A percentile compares a stretch with the other conserved stretches of the same genome.
Conservation (phyloP, 2,113 vertebrate species). For the Marcusenius ussheri region DNA sequence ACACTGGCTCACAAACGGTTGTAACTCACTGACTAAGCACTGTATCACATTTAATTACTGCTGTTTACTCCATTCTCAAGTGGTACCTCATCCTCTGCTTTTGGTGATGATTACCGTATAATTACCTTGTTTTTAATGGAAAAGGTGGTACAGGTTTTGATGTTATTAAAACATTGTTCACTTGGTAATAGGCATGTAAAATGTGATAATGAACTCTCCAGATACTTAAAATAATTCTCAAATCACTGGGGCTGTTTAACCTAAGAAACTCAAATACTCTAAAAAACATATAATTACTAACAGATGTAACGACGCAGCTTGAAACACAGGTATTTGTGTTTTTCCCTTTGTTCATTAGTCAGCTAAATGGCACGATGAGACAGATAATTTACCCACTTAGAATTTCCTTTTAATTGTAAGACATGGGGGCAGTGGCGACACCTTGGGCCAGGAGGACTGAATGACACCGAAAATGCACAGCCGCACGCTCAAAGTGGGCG, state of each 20-base stretch:
- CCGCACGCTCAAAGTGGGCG: not conserved
- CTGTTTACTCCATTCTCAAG: not conserved
- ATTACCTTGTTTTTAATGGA: not conserved
- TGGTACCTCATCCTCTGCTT: not conserved
- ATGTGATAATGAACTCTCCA: not conserved
- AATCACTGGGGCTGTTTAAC: not conserved
- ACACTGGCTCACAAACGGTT: not conserved
- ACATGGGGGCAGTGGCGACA: not conserved
- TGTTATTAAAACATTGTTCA: not conserved
- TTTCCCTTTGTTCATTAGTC: not conserved
- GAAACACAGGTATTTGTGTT: not conserved
- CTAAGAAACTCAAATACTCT: not conserved
- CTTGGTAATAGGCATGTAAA: not conserved
- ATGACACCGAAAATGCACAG: not conserved
- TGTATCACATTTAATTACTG: not conserved
- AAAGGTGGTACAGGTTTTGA: not conserved
- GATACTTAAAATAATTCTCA: not conserved
- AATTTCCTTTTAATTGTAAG: not conserved
- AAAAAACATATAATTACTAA: not conserved
- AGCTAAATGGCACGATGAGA: not conserved
- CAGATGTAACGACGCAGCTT: not conserved
- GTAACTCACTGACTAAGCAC: not conserved
- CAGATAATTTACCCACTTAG: not conserved
- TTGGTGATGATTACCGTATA: not conserved
- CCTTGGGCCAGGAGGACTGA: constrained; percentile 11